Evolutionary conservation across 35 echinoderm and acorn worm species (phyloP), one percentile per base, ranked within the genome.

Genomic region (Anneissia japonica): DNA sequence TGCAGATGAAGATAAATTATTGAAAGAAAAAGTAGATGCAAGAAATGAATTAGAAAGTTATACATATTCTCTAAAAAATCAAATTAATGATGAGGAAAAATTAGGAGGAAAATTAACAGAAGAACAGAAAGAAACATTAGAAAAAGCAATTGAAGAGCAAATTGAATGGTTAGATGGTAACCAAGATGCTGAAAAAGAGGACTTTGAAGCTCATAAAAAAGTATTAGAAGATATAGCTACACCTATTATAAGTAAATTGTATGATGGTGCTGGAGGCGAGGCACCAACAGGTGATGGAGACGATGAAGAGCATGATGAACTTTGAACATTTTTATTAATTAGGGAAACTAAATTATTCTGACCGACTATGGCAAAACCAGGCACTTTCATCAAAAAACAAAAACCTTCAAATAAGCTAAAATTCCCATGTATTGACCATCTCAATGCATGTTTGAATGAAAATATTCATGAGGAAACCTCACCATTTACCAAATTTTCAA

Each of bases 141-240:
- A 75, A 37, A 81, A 73, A 81, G 95, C 95, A 11, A 82, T 90
- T 16, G 95, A 97, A 16, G 95, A 97, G 75, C 91, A 97, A 36
- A 93, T 97, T 35, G 95, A 97, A 75, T 97, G 95, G 95, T 77
- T 97, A 30, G 95, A 97, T 30, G 95, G 85, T 4, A 97, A 93
- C 75, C 91, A 89, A 84, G 95, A 97, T 86, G 95, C 94, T 46
- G 95, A 97, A 41, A 97, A 87, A 40, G 91, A 93, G 87, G 95
- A 97, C 4, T 97, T 80, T 84, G 74, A 93, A 84, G 86, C 89
- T 74, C 95, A 97, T 88, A 97, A 97, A 88, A 97, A 97, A 81
- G 91, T 91, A 90, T 84, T 97, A 72, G 95, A 97, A 93, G 95
- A 87, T 32, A 83, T 93, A 38, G 91, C 91, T 10, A 76, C 87